Base-by-base conservation (phyloP, 2,113 vertebrate genomes). In the Gracilinanus agilis region DNA sequence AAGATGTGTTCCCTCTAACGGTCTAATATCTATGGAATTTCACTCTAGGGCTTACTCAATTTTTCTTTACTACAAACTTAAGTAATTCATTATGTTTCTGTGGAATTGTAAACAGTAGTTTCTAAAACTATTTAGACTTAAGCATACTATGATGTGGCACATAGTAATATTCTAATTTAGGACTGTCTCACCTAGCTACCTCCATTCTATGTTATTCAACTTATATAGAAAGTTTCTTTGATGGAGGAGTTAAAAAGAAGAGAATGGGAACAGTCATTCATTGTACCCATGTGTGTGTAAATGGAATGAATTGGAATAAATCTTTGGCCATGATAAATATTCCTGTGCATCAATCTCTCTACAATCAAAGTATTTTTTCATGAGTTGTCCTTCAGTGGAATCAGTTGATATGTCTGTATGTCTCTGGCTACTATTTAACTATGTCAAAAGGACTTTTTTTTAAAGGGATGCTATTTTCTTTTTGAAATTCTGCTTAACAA, bases 321-420 rank as follows among this genome's bases (percentile, higher is more conserved):
- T 13, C 12, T 67, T 34, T 67, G 29, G n/a, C 34, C 12, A n/a
- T n/a, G 29, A n/a, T n/a, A n/a, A 16, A 75, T 8, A 75, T n/a
- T 34, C 13, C 61, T 75, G 29, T n/a, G 16, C 5, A 40, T 2
- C 40, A 40, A 8, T 83, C 16, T 83, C n/a, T 83, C 34, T 40
- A 83, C n/a, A 83, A 19, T 83, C 67, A 40, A 83, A 83, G 19
- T 83, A 40, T 83, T 83, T 83, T 75, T 1, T 83, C 67, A 83
- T 83, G 34, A 23, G 23, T 83, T 83, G n/a, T 4, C 16, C 93
- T 54, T 95, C 94, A 96, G 90, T 93, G 96, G 93, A 90, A 44
- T 92, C 96, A 93, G 96, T 96, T 94, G 92, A 94, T 94, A 94
- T 44, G 90, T 97, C 94, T 97, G 34, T 90, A 95, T 54, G 95